phyloP scores from a whole-genome alignment of 2,113 vertebrate genomes.

The Thinocorus orbignyianus region DNA sequence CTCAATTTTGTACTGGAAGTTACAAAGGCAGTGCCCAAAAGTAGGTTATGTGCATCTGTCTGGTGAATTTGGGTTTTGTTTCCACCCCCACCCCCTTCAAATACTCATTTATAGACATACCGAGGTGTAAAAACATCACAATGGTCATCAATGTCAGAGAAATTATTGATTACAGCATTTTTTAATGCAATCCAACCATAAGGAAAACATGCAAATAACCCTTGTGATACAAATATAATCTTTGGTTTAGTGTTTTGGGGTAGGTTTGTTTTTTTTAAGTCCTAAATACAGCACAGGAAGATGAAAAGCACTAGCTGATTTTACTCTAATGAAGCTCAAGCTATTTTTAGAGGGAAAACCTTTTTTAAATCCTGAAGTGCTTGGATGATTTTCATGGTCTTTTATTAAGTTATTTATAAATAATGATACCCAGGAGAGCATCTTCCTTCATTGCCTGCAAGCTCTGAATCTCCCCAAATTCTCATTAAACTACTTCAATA shows the following conservation, averaged over 20 bases:
- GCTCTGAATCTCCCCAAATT: conserved; percentile 45
- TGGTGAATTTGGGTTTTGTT: not conserved
- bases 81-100: not conserved
- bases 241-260: not conserved
- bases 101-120: not conserved
- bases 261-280: not conserved
- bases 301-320: conserved; percentile 32
- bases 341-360: conserved; percentile 39
- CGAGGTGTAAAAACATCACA: not conserved
- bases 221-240: not conserved
- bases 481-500: conserved; percentile 29
- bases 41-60: not conserved
- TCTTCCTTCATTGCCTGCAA: conserved; percentile 3
- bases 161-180: not conserved
- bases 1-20: not conserved
- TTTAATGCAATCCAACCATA: not conserved
- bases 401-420: conserved; percentile 65
- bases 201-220: not conserved
- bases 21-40: not conserved
- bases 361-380: conserved; percentile 1
- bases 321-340: conserved; percentile 22
- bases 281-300: not conserved
- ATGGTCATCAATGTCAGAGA: not conserved
- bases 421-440: conserved; percentile 39
- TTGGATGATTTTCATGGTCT: conserved; percentile 10